These are phyloP conservation scores for Sussaba pulchella DNA, from an alignment of 2,888 invertebrate genomes.

Conservation along the genomic window DNA sequence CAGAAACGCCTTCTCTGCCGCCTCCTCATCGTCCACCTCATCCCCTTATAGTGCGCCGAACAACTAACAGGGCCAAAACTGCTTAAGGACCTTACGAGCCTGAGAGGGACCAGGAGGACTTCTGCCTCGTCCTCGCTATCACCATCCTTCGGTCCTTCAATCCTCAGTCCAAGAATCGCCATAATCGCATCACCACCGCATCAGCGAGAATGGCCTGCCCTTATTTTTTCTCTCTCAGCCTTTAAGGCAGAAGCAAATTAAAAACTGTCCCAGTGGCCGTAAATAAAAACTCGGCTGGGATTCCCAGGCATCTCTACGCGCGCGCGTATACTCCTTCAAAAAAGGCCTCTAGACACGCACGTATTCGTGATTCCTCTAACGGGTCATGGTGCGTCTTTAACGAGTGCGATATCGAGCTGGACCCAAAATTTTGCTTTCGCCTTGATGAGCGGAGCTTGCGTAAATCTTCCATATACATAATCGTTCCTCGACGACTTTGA, in stretches of 20 bases:
- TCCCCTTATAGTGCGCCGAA: slow-evolving; percentile 79
- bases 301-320: slow-evolving; percentile 80
- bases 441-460: background rate
- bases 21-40: slow-evolving; percentile 66
- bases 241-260: slow-evolving; percentile 82
- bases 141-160: slow-evolving; percentile 52
- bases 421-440: slow-evolving; percentile 6
- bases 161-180: slow-evolving; percentile 58
- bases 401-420: slow-evolving; percentile 3
- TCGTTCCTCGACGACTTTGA: too few relatives aligned
- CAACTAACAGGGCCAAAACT: slow-evolving; percentile 83
- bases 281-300: slow-evolving; percentile 83
- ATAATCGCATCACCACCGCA: slow-evolving; percentile 52
- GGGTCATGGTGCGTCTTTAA: slow-evolving; percentile 70
- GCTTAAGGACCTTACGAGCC: slow-evolving; percentile 77
- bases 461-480: too few relatives aligned
- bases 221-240: slow-evolving; percentile 70
- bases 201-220: slow-evolving; percentile 64
- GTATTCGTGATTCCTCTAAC: slow-evolving; percentile 78
- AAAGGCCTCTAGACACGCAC: slow-evolving; percentile 81
- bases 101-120: slow-evolving; percentile 64
- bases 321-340: slow-evolving; percentile 73
- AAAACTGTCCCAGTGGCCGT: slow-evolving; percentile 84
- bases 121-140: slow-evolving; percentile 63
- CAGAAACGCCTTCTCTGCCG: slow-evolving; percentile 79